Evolutionary conservation across 2,888 invertebrate genomes (phyloP).

Genomic region (Drosophila kanekoi): DNA sequence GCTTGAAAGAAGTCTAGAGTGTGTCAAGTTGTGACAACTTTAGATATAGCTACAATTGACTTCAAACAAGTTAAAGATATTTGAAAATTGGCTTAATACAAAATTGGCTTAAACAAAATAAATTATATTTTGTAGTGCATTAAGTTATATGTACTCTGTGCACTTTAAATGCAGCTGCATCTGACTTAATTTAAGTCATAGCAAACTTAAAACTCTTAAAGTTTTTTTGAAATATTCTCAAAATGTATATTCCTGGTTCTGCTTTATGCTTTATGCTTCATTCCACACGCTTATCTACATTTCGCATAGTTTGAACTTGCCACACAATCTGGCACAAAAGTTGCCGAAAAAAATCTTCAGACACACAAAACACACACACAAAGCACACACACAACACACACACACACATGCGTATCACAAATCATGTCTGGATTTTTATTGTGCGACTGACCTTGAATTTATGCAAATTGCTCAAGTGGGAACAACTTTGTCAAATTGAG

Average conservation of each 20-base stretch:
- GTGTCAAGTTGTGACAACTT: slow-evolving; percentile 4
- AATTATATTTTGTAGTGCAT: no score
- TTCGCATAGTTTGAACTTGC: slow-evolving; percentile 22
- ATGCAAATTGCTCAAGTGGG: slow-evolving; percentile 78
- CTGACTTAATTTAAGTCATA: neutral
- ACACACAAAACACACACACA: slow-evolving; percentile 24
- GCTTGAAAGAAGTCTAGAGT: slow-evolving; percentile 3
- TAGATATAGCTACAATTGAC: neutral
- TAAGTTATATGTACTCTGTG: neutral
- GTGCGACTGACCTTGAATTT: slow-evolving; percentile 74
- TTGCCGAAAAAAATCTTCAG: slow-evolving; percentile 56
- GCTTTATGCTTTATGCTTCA: neutral
- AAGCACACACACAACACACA: slow-evolving; percentile 3
- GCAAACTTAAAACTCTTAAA: neutral
- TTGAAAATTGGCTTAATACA: neutral
- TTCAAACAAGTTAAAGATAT: neutral
- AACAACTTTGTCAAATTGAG: slow-evolving; percentile 77
- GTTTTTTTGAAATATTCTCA: neutral
- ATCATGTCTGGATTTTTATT: slow-evolving; percentile 74
- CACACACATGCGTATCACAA: slow-evolving; percentile 26
- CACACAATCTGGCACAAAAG: slow-evolving; percentile 30
- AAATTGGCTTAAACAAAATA: neutral
- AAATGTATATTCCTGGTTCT: neutral
- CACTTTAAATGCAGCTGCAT: neutral
- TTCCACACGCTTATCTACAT: slow-evolving; percentile 17